Evolutionary conservation across 2,888 invertebrate species (phyloP).

Genomic region (Spialia ferax): DNA sequence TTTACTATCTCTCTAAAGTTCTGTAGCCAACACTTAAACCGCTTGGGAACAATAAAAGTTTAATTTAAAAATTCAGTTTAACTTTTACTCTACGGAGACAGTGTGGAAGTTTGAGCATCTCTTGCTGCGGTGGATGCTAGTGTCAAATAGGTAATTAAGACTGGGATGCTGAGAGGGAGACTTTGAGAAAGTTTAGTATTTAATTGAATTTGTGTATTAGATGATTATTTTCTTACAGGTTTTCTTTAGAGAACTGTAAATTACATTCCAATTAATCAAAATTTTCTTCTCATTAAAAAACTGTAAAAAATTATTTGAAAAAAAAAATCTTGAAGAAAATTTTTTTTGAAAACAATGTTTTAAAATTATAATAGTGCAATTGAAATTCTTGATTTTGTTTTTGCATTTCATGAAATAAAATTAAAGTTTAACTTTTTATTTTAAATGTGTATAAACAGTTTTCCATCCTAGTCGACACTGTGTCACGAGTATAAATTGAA

Average conservation of each 20-base stretch:
- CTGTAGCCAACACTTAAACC: not conserved
- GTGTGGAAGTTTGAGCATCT: not conserved
- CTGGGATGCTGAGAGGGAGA: not conserved
- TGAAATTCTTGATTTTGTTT: too few species aligned
- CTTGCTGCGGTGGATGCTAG: not conserved
- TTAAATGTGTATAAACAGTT: not conserved
- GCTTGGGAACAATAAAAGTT: constrained; percentile 14
- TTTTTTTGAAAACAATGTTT: too few species aligned
- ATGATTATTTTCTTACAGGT: too few species aligned
- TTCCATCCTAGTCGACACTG: not conserved
- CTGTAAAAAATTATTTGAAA: too few species aligned
- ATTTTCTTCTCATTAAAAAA: too few species aligned
- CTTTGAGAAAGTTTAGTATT: not conserved
- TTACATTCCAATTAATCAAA: too few species aligned
- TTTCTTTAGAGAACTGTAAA: too few species aligned
- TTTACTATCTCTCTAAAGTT: not conserved
- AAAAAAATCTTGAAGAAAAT: too few species aligned
- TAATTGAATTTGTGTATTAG: not conserved
- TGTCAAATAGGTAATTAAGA: constrained; percentile 11
- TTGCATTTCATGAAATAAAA: not conserved
- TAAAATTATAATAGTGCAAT: too few species aligned
- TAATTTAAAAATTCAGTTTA: constrained; percentile 11
- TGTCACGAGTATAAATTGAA: not conserved
- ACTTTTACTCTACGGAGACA: constrained; percentile 2
- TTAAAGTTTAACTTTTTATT: not conserved